Evolutionary conservation across 2,113 vertebrate species (phyloP).

Genomic region (Mirounga angustirostris): DNA sequence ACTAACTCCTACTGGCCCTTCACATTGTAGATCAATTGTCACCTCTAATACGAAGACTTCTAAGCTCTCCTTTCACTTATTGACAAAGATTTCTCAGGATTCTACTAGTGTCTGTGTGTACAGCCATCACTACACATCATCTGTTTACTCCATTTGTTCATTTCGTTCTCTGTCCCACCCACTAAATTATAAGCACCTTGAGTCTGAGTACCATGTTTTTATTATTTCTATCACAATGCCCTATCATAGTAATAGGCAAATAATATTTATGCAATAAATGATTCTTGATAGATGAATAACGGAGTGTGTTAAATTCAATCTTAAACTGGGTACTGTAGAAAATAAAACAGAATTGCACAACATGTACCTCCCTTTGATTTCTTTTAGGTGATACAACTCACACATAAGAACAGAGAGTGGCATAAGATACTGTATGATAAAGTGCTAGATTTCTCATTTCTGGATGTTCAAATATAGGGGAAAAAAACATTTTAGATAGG

Average conservation of each 20-base stretch:
- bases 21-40: not conserved
- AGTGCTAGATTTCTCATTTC: not conserved
- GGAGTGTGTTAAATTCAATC: not conserved
- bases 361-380: not conserved
- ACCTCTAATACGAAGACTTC: not conserved
- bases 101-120: not conserved
- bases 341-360: constrained; percentile 37
- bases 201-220: not conserved
- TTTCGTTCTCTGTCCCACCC: not conserved
- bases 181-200: not conserved
- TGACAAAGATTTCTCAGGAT: not conserved
- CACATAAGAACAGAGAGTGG: not conserved
- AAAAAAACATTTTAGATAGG: not conserved
- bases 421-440: not conserved
- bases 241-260: not conserved
- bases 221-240: not conserved
- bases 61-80: not conserved
- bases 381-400: not conserved
- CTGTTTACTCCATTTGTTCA: not conserved
- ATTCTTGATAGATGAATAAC: not conserved
- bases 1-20: not conserved
- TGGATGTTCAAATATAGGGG: not conserved
- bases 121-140: not conserved
- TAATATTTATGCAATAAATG: not conserved
- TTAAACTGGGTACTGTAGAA: not conserved